Conservation (phyloP, 2,888 invertebrate genomes). For the Desoria tigrina region DNA sequence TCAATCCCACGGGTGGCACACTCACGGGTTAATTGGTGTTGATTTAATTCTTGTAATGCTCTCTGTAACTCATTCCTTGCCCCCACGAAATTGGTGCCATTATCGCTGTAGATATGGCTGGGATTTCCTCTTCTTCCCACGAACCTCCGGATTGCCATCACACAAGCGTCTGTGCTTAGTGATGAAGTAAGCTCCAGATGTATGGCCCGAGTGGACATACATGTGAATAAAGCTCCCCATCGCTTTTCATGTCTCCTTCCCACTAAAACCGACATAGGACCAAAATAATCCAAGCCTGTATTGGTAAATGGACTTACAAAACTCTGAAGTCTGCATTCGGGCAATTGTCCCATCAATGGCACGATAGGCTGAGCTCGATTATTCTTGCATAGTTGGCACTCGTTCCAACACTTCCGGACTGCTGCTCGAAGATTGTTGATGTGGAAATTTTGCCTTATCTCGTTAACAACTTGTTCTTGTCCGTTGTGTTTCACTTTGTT, state of each 20-base stretch:
- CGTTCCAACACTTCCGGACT: slow-evolving; percentile 15
- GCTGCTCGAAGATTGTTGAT: slow-evolving; percentile 16
- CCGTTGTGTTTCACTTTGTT: slow-evolving; percentile 20
- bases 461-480: slow-evolving; percentile 16
- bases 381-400: slow-evolving; percentile 20
- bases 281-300: slow-evolving; percentile 15
- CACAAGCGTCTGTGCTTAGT: background rate
- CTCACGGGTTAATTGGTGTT: background rate
- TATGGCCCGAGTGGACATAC: slow-evolving; percentile 1
- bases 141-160: background rate
- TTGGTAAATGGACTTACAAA: background rate
- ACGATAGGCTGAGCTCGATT: background rate
- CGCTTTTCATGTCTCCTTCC: slow-evolving; percentile 13
- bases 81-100: slow-evolving; percentile 12
- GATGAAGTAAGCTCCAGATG: slow-evolving; percentile 1
- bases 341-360: slow-evolving; percentile 14
- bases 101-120: slow-evolving; percentile 2
- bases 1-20: background rate
- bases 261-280: background rate
- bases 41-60: background rate
- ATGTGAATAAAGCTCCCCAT: slow-evolving; percentile 8
- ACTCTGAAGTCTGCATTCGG: background rate
- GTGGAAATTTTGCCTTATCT: slow-evolving; percentile 20
- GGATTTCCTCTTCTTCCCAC: background rate
- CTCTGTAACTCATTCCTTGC: slow-evolving; percentile 2